Evolutionary conservation across 2,888 invertebrate species (phyloP), one percentile per base, ranked within the genome.

Genomic region (Cryptus armator): DNA sequence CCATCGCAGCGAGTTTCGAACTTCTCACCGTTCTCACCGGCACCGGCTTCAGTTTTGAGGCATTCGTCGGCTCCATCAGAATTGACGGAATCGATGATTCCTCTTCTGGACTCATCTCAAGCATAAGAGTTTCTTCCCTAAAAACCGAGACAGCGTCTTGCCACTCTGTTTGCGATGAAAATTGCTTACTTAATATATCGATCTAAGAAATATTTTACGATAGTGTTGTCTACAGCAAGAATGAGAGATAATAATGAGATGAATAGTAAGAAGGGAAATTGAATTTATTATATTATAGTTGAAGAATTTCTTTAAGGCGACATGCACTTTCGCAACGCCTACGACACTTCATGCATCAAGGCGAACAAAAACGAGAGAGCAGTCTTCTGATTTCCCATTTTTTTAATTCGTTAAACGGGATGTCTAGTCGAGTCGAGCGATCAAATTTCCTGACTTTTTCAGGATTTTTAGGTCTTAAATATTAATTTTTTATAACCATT

Each of bases 1-100:
- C 93, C 93, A 93, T 93, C 0, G 93, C 93, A 3, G 91, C 91
- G 0, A 93, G 90, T 44, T 93, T 93, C 0, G 93, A 92, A 75
- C 93, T 93, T 66, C 92, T 90, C 44, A 92, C 83, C n/a, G 92
- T 91, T 3, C 91, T 91, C 0, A 90, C 4, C 0, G 93, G 93
- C 12, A 93, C 83, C 0, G 92, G 89, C 46, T 92, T 93, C 3
- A 86, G 59, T 4, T 59, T 62, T 10, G 72, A 48, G 24, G 14
- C 43, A 16, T 24, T 19, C 59, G 37, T n/a, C n/a, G n/a, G n/a
- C 79, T 83, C 76, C 72, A 86, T 80, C 83, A 10, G 6, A 16
- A 67, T 32, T 16, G 59, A 9, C 9, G 79, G 81, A 12, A 56
- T 43, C 24, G 71, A 29, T 19, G 78, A 66, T 5, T 72, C 67